Base-by-base conservation (phyloP, 2,797 vertebrate genomes). In the Chiloscyllium punctatum region DNA sequence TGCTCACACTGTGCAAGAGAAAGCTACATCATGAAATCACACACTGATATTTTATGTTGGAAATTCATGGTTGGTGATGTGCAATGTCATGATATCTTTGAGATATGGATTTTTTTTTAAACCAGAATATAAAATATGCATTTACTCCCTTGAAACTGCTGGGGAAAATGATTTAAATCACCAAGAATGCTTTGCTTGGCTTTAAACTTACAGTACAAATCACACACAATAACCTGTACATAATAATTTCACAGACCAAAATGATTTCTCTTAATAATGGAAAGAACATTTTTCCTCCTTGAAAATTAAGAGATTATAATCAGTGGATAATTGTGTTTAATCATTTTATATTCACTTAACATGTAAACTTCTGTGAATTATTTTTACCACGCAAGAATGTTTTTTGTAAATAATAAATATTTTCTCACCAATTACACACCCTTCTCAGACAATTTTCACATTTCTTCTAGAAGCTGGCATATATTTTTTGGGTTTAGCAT, bases 201-300 rank as follows among this genome's bases (percentile, higher is more conserved):
- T 91, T 33, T 33, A 66, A 91, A 37, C 37, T n/a, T 66, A 62
- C 88, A 66, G 57, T 62, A 62, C 30, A 66, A 91, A 68, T 91
- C 9, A 91, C 66, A n/a, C 88, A 66, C n/a, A n/a, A 91, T 91
- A 68, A 37, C 33, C 57, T 23, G 33, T 18, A 91, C 33, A 37
- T 0, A 66, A 16, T 66, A 57, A 91, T 66, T 91, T 37, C 88
- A 91, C 18, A 21, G 30, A 62, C 53, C 57, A 66, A n/a, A 16
- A 91, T 68, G 30, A 66, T 62, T 91, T n/a, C 68, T 69, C 42
- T 62, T 37, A 69, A 37, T 68, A 42, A 42, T 92, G 27, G 16
- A 88, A 92, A 69, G n/a, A 92, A 66, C 88, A 91, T 92, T 90
- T 66, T 92, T n/a, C 9, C n/a, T 92, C 62, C 90, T 92, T 92